Conservation (phyloP, 2,113 vertebrate species). For the Strigops habroptila region DNA sequence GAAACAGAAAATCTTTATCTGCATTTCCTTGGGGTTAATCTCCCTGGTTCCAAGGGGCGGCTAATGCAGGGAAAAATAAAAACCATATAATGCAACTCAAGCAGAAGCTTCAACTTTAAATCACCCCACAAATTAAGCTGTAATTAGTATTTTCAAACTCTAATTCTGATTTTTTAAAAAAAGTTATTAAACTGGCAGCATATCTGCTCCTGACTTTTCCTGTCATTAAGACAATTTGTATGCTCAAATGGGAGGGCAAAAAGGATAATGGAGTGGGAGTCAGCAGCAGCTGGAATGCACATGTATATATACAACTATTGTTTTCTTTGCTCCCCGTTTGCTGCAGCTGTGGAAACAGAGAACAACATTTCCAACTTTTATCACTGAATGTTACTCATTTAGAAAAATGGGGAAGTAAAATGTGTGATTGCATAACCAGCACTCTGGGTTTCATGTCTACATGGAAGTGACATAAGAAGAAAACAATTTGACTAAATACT, state of each 20-base stretch:
- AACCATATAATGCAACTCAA: not conserved
- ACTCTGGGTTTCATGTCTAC: not conserved
- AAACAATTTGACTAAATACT: not conserved
- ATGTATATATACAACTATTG: not conserved
- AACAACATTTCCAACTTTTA: not conserved
- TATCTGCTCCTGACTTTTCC: not conserved
- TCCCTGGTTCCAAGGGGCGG: not conserved
- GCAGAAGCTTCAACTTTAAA: not conserved
- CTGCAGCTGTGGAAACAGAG: constrained; percentile 40
- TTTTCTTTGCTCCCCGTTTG: not conserved
- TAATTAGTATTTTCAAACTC: not conserved
- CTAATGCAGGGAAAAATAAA: not conserved
- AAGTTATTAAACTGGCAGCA: not conserved
- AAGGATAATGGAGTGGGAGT: not conserved
- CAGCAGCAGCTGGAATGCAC: constrained; percentile 33
- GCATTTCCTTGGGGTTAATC: not conserved
- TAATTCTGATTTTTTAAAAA: not conserved
- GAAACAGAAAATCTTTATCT: not conserved
- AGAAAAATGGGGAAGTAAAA: not conserved
- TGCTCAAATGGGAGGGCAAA: not conserved
- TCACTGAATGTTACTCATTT: not conserved
- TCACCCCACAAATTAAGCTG: not conserved
- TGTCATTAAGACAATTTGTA: not conserved
- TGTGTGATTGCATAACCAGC: not conserved
- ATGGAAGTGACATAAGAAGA: not conserved